Evolutionary conservation across 2,888 invertebrate genomes (phyloP).

Genomic region (Dolichomitus sp.): DNA sequence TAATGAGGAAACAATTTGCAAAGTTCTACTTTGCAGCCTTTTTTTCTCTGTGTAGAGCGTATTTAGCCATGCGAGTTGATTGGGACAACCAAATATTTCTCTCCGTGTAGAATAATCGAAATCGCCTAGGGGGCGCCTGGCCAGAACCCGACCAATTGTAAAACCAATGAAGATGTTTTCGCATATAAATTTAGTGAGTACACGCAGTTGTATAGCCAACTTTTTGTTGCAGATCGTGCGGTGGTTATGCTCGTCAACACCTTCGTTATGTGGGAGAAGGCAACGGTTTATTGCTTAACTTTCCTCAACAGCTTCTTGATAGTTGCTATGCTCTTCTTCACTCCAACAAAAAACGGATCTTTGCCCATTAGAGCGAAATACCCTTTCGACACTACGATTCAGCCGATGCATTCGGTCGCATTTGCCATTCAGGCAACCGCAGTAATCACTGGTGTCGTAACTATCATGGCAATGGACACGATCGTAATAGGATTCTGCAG

Average conservation of each 20-base stretch:
- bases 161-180: too few species aligned
- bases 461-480: conserved; percentile 76
- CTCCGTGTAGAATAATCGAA: too few species aligned
- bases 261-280: conserved; percentile 65
- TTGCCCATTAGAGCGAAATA: conserved; percentile 78
- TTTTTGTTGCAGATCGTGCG: conserved; percentile 61
- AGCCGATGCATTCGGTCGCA: conserved; percentile 73
- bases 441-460: conserved; percentile 69
- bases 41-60: too few species aligned
- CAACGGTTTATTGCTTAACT: conserved; percentile 69
- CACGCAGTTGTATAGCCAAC: background rate
- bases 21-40: too few species aligned
- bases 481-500: conserved; percentile 69
- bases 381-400: conserved; percentile 75
- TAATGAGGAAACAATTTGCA: too few species aligned
- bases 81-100: too few species aligned
- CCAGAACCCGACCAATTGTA: too few species aligned
- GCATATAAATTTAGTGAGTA: too few species aligned
- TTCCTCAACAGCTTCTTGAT: conserved; percentile 67
- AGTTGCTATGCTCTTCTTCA: conserved; percentile 73
- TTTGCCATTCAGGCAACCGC: conserved; percentile 72
- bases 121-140: too few species aligned
- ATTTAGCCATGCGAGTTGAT: too few species aligned
- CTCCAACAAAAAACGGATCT: conserved; percentile 72
- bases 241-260: conserved; percentile 61